Base-by-base conservation (phyloP, 2,888 invertebrate species). In the Pasiphila rectangulata region DNA sequence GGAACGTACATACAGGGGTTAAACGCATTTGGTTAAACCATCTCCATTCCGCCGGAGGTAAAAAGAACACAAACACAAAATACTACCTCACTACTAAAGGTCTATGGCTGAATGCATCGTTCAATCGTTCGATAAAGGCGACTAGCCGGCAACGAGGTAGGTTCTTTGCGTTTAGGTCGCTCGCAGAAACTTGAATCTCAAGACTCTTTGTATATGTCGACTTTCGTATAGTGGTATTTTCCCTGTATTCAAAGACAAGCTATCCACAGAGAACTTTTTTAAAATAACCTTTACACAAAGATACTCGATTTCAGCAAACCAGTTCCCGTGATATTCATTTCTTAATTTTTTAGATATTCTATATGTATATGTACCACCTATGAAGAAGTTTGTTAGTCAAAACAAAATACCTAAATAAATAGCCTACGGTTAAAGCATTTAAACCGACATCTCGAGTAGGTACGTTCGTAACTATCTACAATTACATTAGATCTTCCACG, bases 121-220 rank as follows among this genome's bases (percentile, higher is more conserved):
- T 68, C 64, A 64, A 68, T 68, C 65, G 70, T 67, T 67, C 64
- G 62, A 70, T 68, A 74, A 70, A 70, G 56, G 61, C 67, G 63
- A 64, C 69, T 71, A 63, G 60, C 59, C 64, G 63, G 61, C 64
- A 68, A 68, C 64, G 57, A 58, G 66, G 63, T 70, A 58, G 66
- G 63, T 70, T 66, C 64, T 71, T 70, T 64, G 57, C 63, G 63
- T 68, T 63, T 64, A 65, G 59, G 63, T 61, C 55, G 61, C 58
- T 64, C 59, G 65, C 61, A 70, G 67, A 64, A 74, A 74, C 70
- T 73, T 66, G 64, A 68, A 57, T 64, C 64, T 58, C 59, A 64
- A 63, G 65, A 65, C 61, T 64, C 69, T 72, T 71, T 69, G 71
- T 69, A 69, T 66, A 67, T 63, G 63, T 68, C 61, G 61, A 61